A percentile compares a stretch with the other conserved stretches of the same genome.
phyloP scores from a whole-genome alignment of 2,113 vertebrate genomes.

The Romanogobio albipinnatus region DNA sequence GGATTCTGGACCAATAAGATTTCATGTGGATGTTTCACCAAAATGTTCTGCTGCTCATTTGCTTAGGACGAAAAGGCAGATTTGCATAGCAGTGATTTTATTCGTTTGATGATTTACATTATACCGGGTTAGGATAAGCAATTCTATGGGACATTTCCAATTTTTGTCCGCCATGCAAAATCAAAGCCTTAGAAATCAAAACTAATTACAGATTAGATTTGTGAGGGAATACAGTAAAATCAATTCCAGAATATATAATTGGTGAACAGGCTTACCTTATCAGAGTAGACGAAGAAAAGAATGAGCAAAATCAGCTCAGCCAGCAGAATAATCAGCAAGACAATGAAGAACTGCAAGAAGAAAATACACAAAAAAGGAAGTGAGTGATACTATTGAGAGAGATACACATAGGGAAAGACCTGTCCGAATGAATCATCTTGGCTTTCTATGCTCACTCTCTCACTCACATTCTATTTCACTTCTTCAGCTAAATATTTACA shows the following conservation, averaged over 20 bases:
- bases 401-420: conserved; percentile 4
- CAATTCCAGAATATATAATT: conserved; percentile 1
- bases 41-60: background rate
- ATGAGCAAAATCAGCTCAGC: conserved; percentile 93
- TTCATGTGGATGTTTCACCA: background rate
- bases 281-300: conserved; percentile 97
- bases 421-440: conserved; percentile 59
- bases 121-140: background rate
- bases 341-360: conserved; percentile 91
- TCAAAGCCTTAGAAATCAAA: background rate
- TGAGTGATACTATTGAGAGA: conserved; percentile 8
- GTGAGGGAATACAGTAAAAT: background rate
- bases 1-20: background rate
- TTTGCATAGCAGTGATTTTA: background rate
- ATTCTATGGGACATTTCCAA: background rate
- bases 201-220: conserved; percentile 5
- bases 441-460: conserved; percentile 58
- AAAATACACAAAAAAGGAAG: conserved; percentile 36
- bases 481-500: conserved; percentile 65
- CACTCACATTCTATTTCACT: conserved; percentile 51
- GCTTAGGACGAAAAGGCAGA: background rate
- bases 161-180: background rate
- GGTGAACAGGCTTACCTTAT: conserved; percentile 84
- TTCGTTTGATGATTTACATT: background rate
- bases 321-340: conserved; percentile 94